Evolutionary conservation across 2,113 vertebrate species (phyloP).

Genomic region (Uria aalge): DNA sequence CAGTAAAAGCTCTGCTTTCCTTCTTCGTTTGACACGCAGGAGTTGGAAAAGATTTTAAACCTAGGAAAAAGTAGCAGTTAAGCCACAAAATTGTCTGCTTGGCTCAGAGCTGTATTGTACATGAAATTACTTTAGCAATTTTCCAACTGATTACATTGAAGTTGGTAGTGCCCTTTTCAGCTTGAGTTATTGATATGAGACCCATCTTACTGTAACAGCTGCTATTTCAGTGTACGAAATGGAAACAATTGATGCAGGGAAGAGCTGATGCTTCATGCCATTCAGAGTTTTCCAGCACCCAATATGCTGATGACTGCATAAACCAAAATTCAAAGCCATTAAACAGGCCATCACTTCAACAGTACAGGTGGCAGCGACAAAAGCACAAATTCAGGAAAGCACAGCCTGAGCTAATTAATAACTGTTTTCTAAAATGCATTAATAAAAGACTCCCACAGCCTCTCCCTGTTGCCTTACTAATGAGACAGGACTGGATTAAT

Average conservation of each 20-base stretch:
- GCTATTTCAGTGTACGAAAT: not conserved
- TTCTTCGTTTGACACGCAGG: not conserved
- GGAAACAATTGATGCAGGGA: not conserved
- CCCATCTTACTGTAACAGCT: not conserved
- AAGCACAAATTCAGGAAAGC: not conserved
- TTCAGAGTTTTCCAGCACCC: not conserved
- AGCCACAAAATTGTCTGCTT: not conserved
- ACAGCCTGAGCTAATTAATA: not conserved
- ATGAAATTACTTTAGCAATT: not conserved
- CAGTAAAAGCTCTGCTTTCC: not conserved
- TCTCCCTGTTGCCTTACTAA: not conserved
- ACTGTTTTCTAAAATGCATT: not conserved
- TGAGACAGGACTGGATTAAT: not conserved
- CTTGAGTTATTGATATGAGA: not conserved
- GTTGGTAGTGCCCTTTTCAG: not conserved
- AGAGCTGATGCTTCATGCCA: not conserved
- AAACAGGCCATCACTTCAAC: not conserved
- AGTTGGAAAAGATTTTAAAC: not conserved
- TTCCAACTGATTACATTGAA: not conserved
- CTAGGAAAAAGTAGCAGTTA: not conserved
- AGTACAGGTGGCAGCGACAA: not conserved
- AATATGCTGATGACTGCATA: not conserved
- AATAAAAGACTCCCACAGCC: not conserved
- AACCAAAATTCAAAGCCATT: not conserved
- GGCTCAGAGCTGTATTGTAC: not conserved